Base-by-base conservation (phyloP, 2,113 vertebrate genomes). In the Podarcis muralis region DNA sequence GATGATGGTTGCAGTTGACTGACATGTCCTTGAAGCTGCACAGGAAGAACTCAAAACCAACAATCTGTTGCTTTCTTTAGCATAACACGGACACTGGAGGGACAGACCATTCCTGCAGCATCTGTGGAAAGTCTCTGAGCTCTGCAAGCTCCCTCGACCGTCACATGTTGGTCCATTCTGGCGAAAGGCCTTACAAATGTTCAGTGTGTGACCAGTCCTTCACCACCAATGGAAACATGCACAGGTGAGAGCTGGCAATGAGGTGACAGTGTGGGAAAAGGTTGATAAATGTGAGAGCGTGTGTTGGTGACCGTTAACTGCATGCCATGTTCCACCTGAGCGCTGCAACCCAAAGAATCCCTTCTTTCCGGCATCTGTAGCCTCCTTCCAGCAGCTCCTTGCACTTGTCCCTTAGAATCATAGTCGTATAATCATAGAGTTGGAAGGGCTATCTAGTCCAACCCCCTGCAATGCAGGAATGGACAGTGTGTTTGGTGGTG, bases 141-240 rank as follows among this genome's bases (percentile, higher is more conserved):
- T 99, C 99, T 1, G 99, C 99, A 72, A 99, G 98, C 92, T 99
- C 98, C 72, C 97, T 99, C 85, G 99, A 99, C 96, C 96, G 99
- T 81, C 99, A 99, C 97, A 99, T 99, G 99, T 96, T 99, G 96
- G 99, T 99, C 32, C 99, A 99, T 97, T 99, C 99, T 85, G 99
- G 99, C 32, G 99, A 99, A 97, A 96, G 99, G 87, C 99, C 99
- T 76, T 99, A 99, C 96, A 99, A 98, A 87, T 99, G 99, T 88
- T 95, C 93, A 1, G 95, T 99, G 92, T 99, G 99, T 59, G 97
- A 97, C 80, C 99, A 99, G 96, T 99, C 99, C n/a, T 99, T 99
- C 95, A 99, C 99, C 96, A 99, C 99, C 97, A 99, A 99, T 89
- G 98, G 99, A 90, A 99, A 99, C 97, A 99, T 99, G 99, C 99